phyloP scores from a whole-genome alignment of 2,888 invertebrate species.

The Patella caerulea region DNA sequence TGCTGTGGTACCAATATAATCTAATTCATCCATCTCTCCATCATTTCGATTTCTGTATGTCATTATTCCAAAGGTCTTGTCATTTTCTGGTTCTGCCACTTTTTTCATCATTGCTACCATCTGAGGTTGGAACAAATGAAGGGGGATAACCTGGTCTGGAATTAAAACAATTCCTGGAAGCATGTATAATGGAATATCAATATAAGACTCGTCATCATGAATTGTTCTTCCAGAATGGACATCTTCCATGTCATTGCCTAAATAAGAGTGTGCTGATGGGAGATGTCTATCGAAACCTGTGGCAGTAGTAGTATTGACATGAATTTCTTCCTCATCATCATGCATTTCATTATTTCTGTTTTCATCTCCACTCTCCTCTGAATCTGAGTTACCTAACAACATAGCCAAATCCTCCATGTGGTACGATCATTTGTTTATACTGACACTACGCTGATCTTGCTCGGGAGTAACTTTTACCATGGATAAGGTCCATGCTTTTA shows the following conservation, averaged over 20 bases:
- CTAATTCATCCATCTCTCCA: not conserved
- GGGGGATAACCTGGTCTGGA: slow-evolving; percentile 85
- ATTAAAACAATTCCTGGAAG: slow-evolving; percentile 78
- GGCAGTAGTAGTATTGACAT: too few species aligned
- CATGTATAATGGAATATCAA: slow-evolving; percentile 76
- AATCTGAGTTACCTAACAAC: too few species aligned
- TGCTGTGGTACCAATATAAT: slow-evolving; percentile 77
- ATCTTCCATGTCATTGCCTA: slow-evolving; percentile 77
- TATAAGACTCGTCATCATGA: slow-evolving; percentile 74
- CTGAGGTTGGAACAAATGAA: slow-evolving; percentile 76
- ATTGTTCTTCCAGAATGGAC: slow-evolving; percentile 78
- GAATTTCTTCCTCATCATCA: too few species aligned
- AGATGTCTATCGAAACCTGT: too few species aligned
- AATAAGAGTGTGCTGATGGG: slow-evolving; percentile 65
- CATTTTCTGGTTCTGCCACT: slow-evolving; percentile 72
- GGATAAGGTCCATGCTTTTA: too few species aligned
- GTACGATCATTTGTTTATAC: too few species aligned
- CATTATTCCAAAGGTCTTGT: slow-evolving; percentile 80
- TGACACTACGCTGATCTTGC: too few species aligned
- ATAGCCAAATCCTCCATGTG: too few species aligned
- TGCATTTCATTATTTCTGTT: too few species aligned
- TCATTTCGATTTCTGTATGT: slow-evolving; percentile 34
- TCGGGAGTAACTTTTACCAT: too few species aligned
- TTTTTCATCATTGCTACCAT: slow-evolving; percentile 77
- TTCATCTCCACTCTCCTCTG: too few species aligned